Conservation (phyloP, 2,888 invertebrate species). For the Ichneumoninae sp. region DNA sequence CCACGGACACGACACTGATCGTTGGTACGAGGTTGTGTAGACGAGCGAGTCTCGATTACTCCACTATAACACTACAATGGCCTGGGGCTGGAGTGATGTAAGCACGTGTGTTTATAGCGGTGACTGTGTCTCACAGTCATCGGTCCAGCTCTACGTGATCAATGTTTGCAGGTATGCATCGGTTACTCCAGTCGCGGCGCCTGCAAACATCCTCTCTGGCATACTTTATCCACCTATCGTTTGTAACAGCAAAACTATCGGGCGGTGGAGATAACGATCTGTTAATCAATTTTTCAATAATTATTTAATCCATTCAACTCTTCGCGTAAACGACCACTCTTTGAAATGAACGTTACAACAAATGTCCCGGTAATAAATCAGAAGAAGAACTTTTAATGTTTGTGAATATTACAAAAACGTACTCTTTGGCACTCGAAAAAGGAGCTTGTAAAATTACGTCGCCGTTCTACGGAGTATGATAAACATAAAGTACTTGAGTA, state of each 20-base stretch:
- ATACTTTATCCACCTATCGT: background rate
- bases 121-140: constrained; percentile 73
- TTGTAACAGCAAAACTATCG: background rate
- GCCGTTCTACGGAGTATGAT: no score
- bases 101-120: constrained; percentile 81
- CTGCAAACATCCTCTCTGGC: constrained; percentile 2
- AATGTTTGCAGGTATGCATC: constrained; percentile 43
- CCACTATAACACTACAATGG: constrained; percentile 33
- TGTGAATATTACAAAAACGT: no score
- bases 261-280: background rate
- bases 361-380: no score
- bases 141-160: constrained; percentile 45
- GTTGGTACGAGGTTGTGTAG: constrained; percentile 56
- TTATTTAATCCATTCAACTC: background rate
- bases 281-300: background rate
- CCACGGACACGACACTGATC: constrained; percentile 10
- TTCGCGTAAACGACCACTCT: no score
- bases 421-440: no score
- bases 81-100: constrained; percentile 77
- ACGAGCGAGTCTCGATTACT: constrained; percentile 56
- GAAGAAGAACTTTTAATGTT: no score
- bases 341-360: no score
- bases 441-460: no score
- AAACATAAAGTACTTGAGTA: no score
- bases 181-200: background rate